phyloP scores from a whole-genome alignment of 2,888 invertebrate genomes.

The Mycogona germanica region DNA sequence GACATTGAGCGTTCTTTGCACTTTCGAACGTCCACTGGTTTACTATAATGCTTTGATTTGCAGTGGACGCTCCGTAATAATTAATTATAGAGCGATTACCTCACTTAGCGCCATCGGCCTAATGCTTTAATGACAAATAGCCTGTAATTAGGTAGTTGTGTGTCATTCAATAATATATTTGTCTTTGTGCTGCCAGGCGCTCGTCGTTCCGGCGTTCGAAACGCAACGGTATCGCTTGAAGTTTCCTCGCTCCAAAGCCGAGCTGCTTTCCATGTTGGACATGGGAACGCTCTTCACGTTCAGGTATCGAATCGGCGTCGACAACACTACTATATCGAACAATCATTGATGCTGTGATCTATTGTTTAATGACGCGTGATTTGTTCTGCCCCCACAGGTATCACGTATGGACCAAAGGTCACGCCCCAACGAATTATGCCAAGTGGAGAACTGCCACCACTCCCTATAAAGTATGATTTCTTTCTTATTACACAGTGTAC shows the following conservation, averaged over 20 bases:
- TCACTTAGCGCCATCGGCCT: no score
- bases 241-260: constrained; percentile 62
- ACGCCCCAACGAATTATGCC: constrained; percentile 71
- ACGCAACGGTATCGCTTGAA: constrained; percentile 67
- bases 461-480: constrained; percentile 51
- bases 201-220: constrained; percentile 83
- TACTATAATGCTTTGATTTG: no score
- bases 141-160: no score
- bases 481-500: constrained; percentile 3
- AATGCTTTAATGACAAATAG: no score
- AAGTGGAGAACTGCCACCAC: constrained; percentile 63
- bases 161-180: no score
- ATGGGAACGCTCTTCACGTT: constrained; percentile 68
- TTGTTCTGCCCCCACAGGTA: constrained; percentile 36
- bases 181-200: no score
- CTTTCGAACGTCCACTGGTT: no score
- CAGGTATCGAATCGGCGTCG: constrained; percentile 36
- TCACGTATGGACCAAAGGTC: constrained; percentile 78
- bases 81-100: no score
- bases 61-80: no score
- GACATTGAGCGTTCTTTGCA: no score
- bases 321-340: background rate
- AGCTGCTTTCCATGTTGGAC: constrained; percentile 57
- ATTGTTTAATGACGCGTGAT: no score
- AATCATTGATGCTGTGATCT: no score